Evolutionary conservation across 2,113 vertebrate species (phyloP).

Genomic region (Euleptes europaea): DNA sequence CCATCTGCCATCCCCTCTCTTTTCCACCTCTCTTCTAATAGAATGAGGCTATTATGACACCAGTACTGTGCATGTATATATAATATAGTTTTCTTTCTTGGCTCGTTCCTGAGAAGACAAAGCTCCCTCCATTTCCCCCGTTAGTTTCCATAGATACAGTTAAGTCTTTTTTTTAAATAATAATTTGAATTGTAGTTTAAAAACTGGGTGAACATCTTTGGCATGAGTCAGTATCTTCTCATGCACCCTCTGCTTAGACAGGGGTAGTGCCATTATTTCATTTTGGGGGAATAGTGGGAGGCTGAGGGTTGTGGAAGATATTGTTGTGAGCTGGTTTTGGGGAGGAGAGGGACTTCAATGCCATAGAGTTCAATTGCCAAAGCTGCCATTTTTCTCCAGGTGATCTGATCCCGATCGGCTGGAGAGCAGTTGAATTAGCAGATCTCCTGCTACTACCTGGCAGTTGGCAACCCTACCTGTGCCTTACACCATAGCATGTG

Average conservation of each 20-base stretch:
- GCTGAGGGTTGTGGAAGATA: too few relatives aligned
- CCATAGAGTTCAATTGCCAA: too few relatives aligned
- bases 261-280: background rate
- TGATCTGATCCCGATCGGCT: too few relatives aligned
- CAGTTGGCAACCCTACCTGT: too few relatives aligned
- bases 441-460: too few relatives aligned
- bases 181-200: constrained; percentile 54
- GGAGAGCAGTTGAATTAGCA: too few relatives aligned
- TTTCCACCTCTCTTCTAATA: constrained; percentile 6
- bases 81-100: constrained; percentile 32
- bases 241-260: constrained; percentile 11
- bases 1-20: background rate
- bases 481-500: too few relatives aligned
- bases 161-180: constrained; percentile 27
- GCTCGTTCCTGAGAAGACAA: constrained; percentile 44
- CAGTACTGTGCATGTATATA: constrained; percentile 25
- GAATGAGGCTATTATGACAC: constrained; percentile 28
- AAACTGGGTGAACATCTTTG: constrained; percentile 47
- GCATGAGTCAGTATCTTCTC: background rate
- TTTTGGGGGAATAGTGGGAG: constrained; percentile 4
- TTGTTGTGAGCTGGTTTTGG: too few relatives aligned
- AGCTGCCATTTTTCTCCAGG: too few relatives aligned
- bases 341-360: too few relatives aligned
- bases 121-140: constrained; percentile 42
- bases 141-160: constrained; percentile 67